These are phyloP conservation scores for Eolophus roseicapilla DNA, from an alignment of 2,113 vertebrate species.

Conservation along the genomic window DNA sequence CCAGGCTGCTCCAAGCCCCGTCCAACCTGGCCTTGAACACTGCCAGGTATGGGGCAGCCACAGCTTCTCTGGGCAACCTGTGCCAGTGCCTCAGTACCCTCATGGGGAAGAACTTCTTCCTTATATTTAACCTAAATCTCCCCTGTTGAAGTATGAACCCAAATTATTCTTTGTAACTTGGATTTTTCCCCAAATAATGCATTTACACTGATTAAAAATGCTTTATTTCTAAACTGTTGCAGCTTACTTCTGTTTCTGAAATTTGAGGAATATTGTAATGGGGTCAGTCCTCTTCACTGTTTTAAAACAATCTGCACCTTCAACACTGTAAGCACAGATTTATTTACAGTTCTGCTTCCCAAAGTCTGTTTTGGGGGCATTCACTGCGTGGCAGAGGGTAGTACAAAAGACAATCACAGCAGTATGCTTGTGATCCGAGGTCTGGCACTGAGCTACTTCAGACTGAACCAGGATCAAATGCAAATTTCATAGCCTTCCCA, in stretches of 20 bases:
- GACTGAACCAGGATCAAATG: neutral
- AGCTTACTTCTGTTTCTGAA: neutral
- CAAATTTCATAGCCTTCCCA: neutral
- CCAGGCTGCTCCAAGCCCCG: neutral
- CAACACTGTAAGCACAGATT: neutral
- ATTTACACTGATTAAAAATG: neutral
- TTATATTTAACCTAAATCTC: neutral
- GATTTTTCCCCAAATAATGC: neutral
- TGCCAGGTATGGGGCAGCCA: neutral
- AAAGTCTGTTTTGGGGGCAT: neutral
- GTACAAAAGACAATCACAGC: neutral
- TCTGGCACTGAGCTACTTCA: neutral
- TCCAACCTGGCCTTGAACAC: neutral
- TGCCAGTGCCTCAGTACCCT: neutral
- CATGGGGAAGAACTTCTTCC: neutral
- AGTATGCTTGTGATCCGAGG: neutral
- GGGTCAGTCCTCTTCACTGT: neutral
- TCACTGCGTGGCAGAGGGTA: neutral
- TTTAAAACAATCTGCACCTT: neutral
- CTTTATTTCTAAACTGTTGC: neutral
- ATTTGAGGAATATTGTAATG: neutral
- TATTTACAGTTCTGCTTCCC: neutral
- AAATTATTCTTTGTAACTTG: neutral
- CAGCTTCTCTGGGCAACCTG: neutral
- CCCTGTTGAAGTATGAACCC: neutral